A percentile compares a stretch with the other conserved stretches of the same genome.
These are phyloP conservation scores for Anniella stebbinsi DNA, from an alignment of 2,797 vertebrate species.

Conservation along the genomic window DNA sequence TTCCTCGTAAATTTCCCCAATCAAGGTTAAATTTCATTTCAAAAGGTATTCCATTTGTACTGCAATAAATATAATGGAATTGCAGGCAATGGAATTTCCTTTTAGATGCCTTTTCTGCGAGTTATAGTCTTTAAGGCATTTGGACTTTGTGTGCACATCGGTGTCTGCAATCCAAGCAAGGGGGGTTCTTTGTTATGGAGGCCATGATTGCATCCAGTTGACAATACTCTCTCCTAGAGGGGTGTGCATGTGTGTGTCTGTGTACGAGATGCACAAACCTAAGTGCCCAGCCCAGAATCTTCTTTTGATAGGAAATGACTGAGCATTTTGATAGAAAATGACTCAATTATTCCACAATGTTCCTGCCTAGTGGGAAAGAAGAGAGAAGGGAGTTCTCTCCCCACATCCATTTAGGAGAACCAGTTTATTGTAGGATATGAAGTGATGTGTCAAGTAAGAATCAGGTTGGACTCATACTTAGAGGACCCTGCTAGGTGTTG, in stretches of 20 bases:
- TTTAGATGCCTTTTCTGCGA: not conserved
- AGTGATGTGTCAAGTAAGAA: no score
- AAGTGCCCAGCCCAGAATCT: not conserved
- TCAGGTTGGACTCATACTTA: not conserved
- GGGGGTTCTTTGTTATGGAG: constrained; percentile 26
- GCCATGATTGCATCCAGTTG: not conserved
- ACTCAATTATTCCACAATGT: not conserved
- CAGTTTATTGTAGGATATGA: not conserved
- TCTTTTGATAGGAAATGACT: constrained; percentile 20
- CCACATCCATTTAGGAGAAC: not conserved
- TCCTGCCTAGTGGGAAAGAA: not conserved
- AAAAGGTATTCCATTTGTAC: constrained; percentile 31
- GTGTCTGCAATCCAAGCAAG: not conserved
- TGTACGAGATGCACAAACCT: not conserved
- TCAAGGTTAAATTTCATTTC: not conserved
- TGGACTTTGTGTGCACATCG: not conserved
- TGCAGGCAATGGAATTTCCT: fast-evolving
- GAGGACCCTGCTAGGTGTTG: no score
- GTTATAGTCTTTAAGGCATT: not conserved
- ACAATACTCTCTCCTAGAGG: not conserved
- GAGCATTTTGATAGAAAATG: constrained; percentile 7
- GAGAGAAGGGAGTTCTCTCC: not conserved
- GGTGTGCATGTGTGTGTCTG: no score
- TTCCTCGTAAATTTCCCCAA: not conserved
- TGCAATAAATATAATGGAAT: not conserved